Evolutionary conservation across 2,797 vertebrate genomes (phyloP).

Genomic region (Octomys mimax): DNA sequence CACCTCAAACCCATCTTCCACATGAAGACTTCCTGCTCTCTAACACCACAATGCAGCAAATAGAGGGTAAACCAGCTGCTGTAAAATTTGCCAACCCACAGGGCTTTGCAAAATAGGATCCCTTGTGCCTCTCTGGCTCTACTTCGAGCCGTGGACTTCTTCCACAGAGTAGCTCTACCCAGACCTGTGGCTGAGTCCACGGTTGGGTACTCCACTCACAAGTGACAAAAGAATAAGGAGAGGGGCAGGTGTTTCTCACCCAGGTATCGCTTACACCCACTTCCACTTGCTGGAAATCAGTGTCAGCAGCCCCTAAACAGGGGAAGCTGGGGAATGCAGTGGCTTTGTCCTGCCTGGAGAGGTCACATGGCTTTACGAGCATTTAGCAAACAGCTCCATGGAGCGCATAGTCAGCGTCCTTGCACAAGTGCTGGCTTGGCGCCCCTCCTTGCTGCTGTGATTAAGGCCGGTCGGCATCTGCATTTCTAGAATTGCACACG

Average conservation of each 20-base stretch:
- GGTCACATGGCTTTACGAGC: background rate
- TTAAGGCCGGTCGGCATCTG: background rate
- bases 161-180: fast-evolving
- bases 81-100: fast-evolving
- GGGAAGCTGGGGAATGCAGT: background rate
- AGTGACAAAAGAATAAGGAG: background rate
- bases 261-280: background rate
- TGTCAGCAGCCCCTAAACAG: background rate
- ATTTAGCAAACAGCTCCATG: fast-evolving
- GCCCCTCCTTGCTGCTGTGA: fast-evolving
- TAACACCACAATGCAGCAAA: background rate
- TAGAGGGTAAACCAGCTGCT: background rate
- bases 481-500: no score
- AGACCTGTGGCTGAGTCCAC: background rate
- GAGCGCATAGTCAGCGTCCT: fast-evolving
- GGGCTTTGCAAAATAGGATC: fast-evolving
- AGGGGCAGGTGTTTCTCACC: background rate
- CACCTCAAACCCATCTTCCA: background rate
- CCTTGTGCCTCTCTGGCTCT: background rate
- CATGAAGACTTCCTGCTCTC: background rate
- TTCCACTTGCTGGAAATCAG: background rate
- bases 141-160: background rate
- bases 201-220: fast-evolving
- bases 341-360: background rate
- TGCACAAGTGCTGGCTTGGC: background rate